Evolutionary conservation across 2,797 vertebrate species (phyloP), one percentile per base, ranked within the genome.

Genomic region (Varecia variegata): DNA sequence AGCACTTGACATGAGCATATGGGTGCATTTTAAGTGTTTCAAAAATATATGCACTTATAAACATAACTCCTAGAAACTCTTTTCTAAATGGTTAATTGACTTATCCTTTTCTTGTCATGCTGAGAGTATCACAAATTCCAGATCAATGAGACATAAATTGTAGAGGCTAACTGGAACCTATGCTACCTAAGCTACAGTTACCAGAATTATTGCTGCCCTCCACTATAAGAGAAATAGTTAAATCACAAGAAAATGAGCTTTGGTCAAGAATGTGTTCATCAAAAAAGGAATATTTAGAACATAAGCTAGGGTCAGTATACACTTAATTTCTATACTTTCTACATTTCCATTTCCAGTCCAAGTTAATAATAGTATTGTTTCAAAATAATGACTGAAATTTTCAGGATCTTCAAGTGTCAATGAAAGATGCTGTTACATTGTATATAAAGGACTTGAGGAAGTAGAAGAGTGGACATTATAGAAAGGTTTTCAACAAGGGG

Each of bases 81-180:
- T 85, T 86, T 88, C 65, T 84, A 90, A 85, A 27, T 85, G 15
- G 4, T 77, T 82, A 45, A 9, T 73, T 93, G 45, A 71, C 17
- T 70, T 90, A 52, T 27, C 15, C 13, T 95, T 85, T 88, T 81
- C 60, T 94, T 92, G 73, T 94, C 20, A 71, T 95, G 27, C 21
- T 40, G 90, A 9, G 13, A 89, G 2, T 74, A 87, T 89, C 77
- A 92, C 38, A 86, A 93, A 89, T 87, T 58, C 38, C 7, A 54
- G 50, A 89, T 81, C 43, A 95, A 70, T 68, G 38, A 87, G 40
- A 89, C 74, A 70, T 27, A 89, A 87, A 71, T 92, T 83, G 70
- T 52, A 76, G 35, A 95, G 40, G 38, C 50, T 77, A 93, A 91
- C 13, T 76, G 67, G 38, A 95, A 43, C 20, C 14, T 40, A 62